Evolutionary conservation across 2,113 vertebrate species (phyloP).

Genomic region (Amphiprion ocellaris): DNA sequence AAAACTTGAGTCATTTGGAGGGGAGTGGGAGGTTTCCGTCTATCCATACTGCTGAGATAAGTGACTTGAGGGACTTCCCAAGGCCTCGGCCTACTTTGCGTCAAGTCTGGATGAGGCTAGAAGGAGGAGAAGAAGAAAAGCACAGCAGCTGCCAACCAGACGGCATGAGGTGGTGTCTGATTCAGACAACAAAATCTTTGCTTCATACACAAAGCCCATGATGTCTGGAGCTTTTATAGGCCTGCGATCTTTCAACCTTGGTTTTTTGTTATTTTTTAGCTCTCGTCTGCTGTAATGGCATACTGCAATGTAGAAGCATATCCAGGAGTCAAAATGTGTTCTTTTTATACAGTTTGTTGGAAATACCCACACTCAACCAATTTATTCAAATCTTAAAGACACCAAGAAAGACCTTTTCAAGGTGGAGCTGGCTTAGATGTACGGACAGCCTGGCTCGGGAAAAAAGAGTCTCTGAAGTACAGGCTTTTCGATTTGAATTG

Average conservation of each 20-base stretch:
- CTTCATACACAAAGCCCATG: constrained; percentile 45
- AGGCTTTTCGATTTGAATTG: constrained; percentile 21
- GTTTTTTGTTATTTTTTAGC: constrained; percentile 7
- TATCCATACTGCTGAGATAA: constrained; percentile 68
- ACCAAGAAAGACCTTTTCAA: neutral
- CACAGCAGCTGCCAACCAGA: constrained; percentile 62
- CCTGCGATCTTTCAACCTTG: constrained; percentile 35
- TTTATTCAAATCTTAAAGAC: neutral
- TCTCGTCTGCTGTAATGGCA: constrained; percentile 38
- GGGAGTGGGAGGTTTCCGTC: constrained; percentile 44
- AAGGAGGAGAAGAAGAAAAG: constrained; percentile 51
- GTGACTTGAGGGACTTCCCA: constrained; percentile 74
- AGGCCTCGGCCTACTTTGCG: constrained; percentile 77
- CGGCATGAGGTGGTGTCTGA: constrained; percentile 57
- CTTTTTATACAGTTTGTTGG: neutral
- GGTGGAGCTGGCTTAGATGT: neutral
- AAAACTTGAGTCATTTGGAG: constrained; percentile 59
- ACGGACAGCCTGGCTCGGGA: neutral
- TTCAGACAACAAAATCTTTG: constrained; percentile 55
- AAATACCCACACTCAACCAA: constrained; percentile 17
- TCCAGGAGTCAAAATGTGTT: constrained; percentile 7
- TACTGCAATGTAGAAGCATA: constrained; percentile 28
- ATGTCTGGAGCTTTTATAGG: constrained; percentile 47
- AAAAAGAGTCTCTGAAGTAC: neutral
- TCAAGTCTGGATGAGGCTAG: constrained; percentile 47